Conservation (phyloP, 2,888 invertebrate genomes). For the Athripsodes cinereus region DNA sequence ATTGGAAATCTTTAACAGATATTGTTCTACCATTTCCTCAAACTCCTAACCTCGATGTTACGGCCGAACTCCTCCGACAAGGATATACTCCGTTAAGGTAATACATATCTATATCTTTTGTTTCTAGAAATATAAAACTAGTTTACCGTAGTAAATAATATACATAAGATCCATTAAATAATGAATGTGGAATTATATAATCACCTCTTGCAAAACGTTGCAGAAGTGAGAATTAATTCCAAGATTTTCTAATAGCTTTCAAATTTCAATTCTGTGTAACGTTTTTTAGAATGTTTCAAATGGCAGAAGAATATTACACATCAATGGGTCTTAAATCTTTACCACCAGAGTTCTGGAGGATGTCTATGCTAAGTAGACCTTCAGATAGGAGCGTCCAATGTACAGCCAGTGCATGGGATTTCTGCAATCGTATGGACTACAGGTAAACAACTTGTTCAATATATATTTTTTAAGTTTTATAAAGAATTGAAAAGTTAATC, state of each 20-base stretch:
- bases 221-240: too few relatives aligned
- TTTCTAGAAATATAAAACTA: too few relatives aligned
- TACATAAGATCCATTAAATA: too few relatives aligned
- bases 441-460: slow-evolving; percentile 49
- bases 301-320: slow-evolving; percentile 77
- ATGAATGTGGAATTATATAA: too few relatives aligned
- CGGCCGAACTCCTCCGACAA: slow-evolving; percentile 68
- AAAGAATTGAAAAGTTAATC: neutral
- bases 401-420: slow-evolving; percentile 79
- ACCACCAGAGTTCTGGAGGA: slow-evolving; percentile 79
- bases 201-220: too few relatives aligned
- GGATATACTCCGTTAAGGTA: slow-evolving; percentile 68
- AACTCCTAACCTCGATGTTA: slow-evolving; percentile 65
- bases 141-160: too few relatives aligned
- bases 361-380: slow-evolving; percentile 73
- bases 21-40: slow-evolving; percentile 71
- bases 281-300: slow-evolving; percentile 70
- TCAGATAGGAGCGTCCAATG: slow-evolving; percentile 65
- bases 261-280: too few relatives aligned
- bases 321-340: slow-evolving; percentile 74
- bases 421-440: slow-evolving; percentile 76
- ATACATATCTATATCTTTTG: too few relatives aligned
- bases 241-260: too few relatives aligned
- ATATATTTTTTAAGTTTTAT: neutral
- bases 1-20: slow-evolving; percentile 71